Conservation (phyloP, 1,140 invertebrate species). For the Tetraneura akinire region DNA sequence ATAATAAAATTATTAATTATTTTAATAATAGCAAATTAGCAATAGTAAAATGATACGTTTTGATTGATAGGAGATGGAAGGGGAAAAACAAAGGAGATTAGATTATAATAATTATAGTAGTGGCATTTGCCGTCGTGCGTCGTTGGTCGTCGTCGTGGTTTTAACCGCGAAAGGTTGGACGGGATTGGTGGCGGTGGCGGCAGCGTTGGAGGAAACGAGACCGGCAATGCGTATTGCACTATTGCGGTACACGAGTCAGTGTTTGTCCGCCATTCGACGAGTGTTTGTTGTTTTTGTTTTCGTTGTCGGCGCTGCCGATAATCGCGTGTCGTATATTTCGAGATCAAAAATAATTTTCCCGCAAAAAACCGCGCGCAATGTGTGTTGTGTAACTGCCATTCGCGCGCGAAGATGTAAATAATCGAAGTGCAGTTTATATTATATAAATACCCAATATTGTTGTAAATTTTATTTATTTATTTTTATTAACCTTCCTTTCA, state of each 20-base stretch:
- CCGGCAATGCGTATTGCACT: constrained; percentile 6
- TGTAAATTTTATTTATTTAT: background rate
- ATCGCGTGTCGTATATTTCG: background rate
- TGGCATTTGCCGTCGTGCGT: background rate
- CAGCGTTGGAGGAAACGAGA: background rate
- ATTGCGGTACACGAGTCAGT: constrained; percentile 10
- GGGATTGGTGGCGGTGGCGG: background rate
- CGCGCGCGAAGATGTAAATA: background rate
- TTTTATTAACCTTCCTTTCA: background rate
- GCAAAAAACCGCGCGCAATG: background rate
- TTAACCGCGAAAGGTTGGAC: constrained; percentile 8
- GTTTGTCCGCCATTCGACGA: too few species aligned
- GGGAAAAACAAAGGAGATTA: background rate
- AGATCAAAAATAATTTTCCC: background rate
- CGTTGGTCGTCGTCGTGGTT: background rate
- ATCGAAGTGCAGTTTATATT: background rate
- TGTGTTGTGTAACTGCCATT: background rate
- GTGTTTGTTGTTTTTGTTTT: background rate
- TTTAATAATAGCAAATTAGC: too few species aligned
- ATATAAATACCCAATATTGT: too few species aligned
- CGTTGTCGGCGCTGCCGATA: background rate
- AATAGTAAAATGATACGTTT: too few species aligned
- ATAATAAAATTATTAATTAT: too few species aligned
- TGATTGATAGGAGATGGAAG: background rate
- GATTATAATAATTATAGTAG: background rate